Evolutionary conservation across 2,888 invertebrate genomes (phyloP).

Genomic region (Cryptocheilus praepositus): DNA sequence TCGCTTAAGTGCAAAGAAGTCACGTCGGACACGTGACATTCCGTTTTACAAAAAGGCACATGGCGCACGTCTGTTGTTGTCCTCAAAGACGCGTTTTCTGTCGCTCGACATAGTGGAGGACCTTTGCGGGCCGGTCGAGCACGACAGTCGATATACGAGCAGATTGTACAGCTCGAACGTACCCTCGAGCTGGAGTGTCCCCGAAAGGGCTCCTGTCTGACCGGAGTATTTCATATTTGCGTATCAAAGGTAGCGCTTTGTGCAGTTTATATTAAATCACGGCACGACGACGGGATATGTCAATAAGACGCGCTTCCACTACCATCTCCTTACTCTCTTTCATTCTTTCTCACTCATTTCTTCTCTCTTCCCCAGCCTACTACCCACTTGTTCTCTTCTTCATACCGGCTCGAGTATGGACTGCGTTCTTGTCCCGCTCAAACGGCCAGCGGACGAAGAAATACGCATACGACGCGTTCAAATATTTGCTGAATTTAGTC

Average conservation of each 20-base stretch:
- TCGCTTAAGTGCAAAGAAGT: too few species aligned
- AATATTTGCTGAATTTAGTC: too few species aligned
- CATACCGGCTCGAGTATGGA: too few species aligned
- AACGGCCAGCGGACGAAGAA: too few species aligned
- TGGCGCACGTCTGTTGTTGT: not conserved
- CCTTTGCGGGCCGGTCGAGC: conserved; percentile 27
- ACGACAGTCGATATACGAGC: conserved; percentile 39
- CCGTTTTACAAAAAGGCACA: too few species aligned
- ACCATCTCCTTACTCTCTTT: not conserved
- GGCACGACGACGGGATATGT: conserved; percentile 58
- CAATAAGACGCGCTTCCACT: conserved; percentile 47
- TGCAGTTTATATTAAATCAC: conserved; percentile 69
- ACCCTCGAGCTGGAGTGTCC: conserved; percentile 47
- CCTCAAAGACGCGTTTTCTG: conserved; percentile 2
- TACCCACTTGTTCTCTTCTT: conserved; percentile 6
- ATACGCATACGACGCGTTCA: too few species aligned
- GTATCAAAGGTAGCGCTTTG: conserved; percentile 67
- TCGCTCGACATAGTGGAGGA: conserved; percentile 2
- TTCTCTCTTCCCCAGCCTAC: conserved; percentile 14
- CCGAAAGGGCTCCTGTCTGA: conserved; percentile 54
- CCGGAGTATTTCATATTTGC: conserved; percentile 66
- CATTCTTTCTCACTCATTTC: conserved; percentile 9
- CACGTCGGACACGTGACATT: too few species aligned
- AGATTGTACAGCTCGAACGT: conserved; percentile 42
- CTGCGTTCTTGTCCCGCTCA: too few species aligned